These are phyloP conservation scores for Melieria picta DNA, from an alignment of 2,888 invertebrate species.

Conservation along the genomic window DNA sequence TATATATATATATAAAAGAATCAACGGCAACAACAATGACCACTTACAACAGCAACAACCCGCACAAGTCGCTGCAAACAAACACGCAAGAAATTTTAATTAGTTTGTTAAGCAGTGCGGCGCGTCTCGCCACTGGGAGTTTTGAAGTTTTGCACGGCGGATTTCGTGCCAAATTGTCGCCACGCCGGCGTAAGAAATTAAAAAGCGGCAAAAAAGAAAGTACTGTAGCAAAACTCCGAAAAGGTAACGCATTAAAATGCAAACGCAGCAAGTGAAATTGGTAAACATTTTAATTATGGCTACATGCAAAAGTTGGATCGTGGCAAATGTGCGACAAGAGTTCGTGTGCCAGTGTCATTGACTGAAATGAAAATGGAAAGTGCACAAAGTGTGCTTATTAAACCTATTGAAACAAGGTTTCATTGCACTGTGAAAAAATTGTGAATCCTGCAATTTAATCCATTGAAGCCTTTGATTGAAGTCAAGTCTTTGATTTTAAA, in stretches of 20 bases:
- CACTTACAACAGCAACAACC: conserved; percentile 26
- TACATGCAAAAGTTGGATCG: background rate
- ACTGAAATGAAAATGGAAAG: background rate
- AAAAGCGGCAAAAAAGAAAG: too few species aligned
- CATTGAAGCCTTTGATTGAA: too few species aligned
- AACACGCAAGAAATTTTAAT: conserved; percentile 40
- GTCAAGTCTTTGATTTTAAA: too few species aligned
- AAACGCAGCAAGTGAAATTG: conserved; percentile 14
- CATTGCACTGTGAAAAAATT: too few species aligned
- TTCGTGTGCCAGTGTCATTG: conserved; percentile 1
- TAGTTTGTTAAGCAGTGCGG: conserved; percentile 42
- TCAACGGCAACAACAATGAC: conserved; percentile 7
- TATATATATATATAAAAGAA: background rate
- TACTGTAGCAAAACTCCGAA: too few species aligned
- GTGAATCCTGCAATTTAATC: too few species aligned
- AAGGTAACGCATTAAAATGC: conserved; percentile 16
- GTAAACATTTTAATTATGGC: conserved; percentile 29
- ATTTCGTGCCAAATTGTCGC: too few species aligned
- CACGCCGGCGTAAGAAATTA: too few species aligned
- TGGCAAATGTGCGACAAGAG: background rate
- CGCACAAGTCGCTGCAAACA: background rate
- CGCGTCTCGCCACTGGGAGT: background rate
- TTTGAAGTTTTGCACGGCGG: background rate
- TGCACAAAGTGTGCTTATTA: too few species aligned
- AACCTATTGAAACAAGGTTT: too few species aligned